These are phyloP conservation scores for Stomorhina lunata DNA, from an alignment of 2,888 invertebrate species.

Conservation along the genomic window DNA sequence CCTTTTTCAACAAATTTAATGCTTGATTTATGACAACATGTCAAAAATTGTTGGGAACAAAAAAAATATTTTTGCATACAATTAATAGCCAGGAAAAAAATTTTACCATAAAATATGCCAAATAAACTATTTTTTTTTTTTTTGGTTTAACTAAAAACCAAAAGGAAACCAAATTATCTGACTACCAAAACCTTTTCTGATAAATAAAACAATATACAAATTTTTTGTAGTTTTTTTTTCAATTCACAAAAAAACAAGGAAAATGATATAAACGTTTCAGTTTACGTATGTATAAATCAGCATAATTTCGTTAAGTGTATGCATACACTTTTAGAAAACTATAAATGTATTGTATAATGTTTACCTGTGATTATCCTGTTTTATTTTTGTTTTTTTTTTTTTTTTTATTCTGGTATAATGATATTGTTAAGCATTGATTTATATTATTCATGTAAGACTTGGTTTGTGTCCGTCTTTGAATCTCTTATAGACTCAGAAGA, in stretches of 20 bases:
- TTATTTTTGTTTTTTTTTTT: no score
- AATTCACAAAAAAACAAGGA: background rate
- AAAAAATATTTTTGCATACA: slow-evolving; percentile 35
- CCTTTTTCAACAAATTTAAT: slow-evolving; percentile 22
- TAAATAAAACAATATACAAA: slow-evolving; percentile 13
- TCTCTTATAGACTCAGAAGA: background rate
- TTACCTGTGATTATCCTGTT: background rate
- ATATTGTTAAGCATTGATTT: slow-evolving; percentile 61
- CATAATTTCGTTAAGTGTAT: slow-evolving; percentile 33
- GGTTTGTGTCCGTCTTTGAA: background rate
- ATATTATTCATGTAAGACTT: slow-evolving; percentile 30
- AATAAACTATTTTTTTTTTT: slow-evolving; percentile 31
- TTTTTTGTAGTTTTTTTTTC: background rate
- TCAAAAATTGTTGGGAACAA: slow-evolving; percentile 44
- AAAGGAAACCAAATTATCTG: background rate
- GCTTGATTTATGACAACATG: slow-evolving; percentile 51
- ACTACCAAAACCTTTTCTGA: background rate
- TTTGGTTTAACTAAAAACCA: background rate
- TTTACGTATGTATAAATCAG: slow-evolving; percentile 15
- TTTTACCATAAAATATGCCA: slow-evolving; percentile 47
- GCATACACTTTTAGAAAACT: slow-evolving; percentile 33
- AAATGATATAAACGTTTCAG: background rate
- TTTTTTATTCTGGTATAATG: slow-evolving; percentile 49
- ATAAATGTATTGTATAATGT: background rate
- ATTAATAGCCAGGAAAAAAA: slow-evolving; percentile 14